These are phyloP conservation scores for Podocnemis expansa DNA, from an alignment of 2,113 vertebrate species.

Conservation along the genomic window DNA sequence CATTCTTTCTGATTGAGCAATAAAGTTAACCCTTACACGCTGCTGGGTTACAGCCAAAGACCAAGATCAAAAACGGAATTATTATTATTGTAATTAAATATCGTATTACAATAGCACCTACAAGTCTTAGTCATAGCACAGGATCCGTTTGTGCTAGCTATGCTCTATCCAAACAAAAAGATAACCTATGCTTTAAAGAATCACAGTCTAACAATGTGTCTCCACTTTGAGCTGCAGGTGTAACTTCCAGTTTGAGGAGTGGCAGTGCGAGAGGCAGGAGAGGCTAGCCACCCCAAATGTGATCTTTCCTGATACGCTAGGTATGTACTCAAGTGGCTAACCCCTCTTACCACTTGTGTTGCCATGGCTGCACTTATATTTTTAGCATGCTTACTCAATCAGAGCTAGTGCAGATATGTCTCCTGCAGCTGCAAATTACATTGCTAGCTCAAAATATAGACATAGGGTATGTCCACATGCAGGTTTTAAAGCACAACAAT, in stretches of 20 bases:
- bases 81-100: not conserved
- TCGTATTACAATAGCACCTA: not conserved
- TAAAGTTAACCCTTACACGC: conserved; percentile 66
- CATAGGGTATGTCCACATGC: no score
- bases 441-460: not conserved
- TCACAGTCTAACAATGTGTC: not conserved
- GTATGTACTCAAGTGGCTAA: not conserved
- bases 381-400: not conserved
- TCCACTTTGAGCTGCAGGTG: not conserved
- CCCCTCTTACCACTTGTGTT: not conserved
- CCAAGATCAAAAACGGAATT: not conserved
- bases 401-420: not conserved
- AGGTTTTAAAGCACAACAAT: no score
- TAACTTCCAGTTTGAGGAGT: not conserved
- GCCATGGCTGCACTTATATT: not conserved
- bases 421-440: not conserved
- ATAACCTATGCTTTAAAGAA: not conserved
- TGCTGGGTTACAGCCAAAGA: not conserved
- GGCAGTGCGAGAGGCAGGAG: not conserved
- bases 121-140: not conserved
- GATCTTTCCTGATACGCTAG: not conserved
- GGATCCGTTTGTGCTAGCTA: no score
- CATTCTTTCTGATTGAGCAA: conserved; percentile 76
- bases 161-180: not conserved
- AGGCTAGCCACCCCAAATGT: not conserved